Evolutionary conservation across 2,113 vertebrate species (phyloP).

Genomic region (Apodemus speciosus): DNA sequence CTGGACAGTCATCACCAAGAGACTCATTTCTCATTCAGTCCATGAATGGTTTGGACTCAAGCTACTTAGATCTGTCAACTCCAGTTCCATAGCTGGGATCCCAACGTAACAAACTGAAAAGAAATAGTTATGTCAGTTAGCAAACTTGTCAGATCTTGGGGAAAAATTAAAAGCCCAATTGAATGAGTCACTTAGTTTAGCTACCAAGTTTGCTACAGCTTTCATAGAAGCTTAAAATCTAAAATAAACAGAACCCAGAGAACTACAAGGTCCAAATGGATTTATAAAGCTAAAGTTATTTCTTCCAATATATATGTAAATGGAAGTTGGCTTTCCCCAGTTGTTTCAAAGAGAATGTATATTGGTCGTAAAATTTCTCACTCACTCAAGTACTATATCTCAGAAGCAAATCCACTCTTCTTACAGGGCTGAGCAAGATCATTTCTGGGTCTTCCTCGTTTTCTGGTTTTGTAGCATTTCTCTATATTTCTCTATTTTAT

Average conservation of each 20-base stretch:
- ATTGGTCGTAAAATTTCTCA: not conserved
- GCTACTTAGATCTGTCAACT: not conserved
- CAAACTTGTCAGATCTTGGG: not conserved
- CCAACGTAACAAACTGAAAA: constrained; percentile 9
- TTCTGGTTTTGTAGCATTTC: not conserved
- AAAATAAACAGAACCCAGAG: constrained; percentile 37
- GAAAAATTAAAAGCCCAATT: not conserved
- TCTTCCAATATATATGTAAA: not conserved
- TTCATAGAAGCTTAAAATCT: not conserved
- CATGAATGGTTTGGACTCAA: not conserved
- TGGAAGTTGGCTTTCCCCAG: not conserved
- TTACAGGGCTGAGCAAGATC: not conserved
- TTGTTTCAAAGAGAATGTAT: not conserved
- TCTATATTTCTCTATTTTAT: not conserved
- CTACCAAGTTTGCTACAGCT: not conserved
- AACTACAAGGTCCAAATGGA: not conserved
- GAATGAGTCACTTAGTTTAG: constrained; percentile 8
- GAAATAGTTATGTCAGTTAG: constrained; percentile 14
- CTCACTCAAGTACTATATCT: not conserved
- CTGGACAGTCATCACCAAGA: not conserved
- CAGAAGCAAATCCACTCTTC: not conserved
- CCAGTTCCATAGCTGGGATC: not conserved
- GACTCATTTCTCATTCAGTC: not conserved
- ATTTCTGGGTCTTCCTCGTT: not conserved
- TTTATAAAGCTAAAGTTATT: constrained; percentile 15